Base-by-base conservation (phyloP, 1,140 invertebrate genomes). In the Piezodorus guildinii region DNA sequence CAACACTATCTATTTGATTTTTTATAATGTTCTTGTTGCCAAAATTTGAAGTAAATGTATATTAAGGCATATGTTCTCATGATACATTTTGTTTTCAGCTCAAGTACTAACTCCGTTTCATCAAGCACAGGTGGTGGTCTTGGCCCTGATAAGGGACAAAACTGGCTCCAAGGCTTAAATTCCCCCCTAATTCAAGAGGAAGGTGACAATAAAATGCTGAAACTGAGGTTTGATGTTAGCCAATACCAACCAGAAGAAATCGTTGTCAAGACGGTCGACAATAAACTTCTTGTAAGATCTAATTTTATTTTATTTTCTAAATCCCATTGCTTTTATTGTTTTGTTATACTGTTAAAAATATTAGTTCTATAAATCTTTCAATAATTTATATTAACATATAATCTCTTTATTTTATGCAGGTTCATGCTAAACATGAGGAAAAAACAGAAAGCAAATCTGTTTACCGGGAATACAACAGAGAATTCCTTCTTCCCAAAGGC, bases 371-470 rank as follows among this genome's bases (percentile, higher is more conserved):
- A n/a, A n/a, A n/a, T n/a, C n/a, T n/a, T n/a, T n/a, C n/a, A n/a
- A n/a, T n/a, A n/a, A n/a, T n/a, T n/a, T n/a, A n/a, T n/a, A n/a
- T n/a, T n/a, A n/a, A n/a, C n/a, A n/a, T n/a, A n/a, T n/a, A n/a
- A n/a, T n/a, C n/a, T n/a, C n/a, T n/a, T n/a, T 65, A 56, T 71
- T 68, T 68, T 65, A 77, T 83, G 60, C 77, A 94, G 91, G 92
- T 96, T 17, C 91, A 95, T 73, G 93, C 92, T 62, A 95, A 95
- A 77, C 93, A 96, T 75, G 92, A 96, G 77, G 92, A 96, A 75
- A 95, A 95, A 74, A 85, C 88, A 39, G 92, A 95, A 74, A 92
- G 87, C 70, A 92, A 92, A 79, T 91, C 89, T 23, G 91, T 95
- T 3, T 96, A 94, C 80, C 84, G 92, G 74, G 92, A 96, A 75